Conservation (phyloP, 2,797 vertebrate species). For the Malacoctenus gilli region DNA sequence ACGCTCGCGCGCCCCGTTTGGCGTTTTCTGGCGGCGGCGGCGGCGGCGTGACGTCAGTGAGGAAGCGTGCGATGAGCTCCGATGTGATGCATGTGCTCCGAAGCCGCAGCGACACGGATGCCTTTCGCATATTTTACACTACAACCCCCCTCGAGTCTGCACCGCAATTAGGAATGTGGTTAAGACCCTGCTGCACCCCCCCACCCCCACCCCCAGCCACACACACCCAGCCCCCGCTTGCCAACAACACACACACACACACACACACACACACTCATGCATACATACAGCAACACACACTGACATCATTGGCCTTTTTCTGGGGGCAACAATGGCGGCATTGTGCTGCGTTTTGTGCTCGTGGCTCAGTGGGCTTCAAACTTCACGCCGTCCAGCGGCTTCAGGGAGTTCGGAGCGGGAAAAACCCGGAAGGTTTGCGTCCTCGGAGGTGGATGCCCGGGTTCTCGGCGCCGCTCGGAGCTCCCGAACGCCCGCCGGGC, state of each 20-base stretch:
- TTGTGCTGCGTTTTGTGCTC: conserved; percentile 57
- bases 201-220: conserved; percentile 5
- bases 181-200: conserved; percentile 23
- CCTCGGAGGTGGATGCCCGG: conserved; percentile 42
- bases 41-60: conserved; percentile 20
- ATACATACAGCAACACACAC: conserved; percentile 14
- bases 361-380: conserved; percentile 42
- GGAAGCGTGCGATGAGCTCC: conserved; percentile 26
- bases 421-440: conserved; percentile 46
- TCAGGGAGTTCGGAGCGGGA: conserved; percentile 14
- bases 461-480: too few species aligned
- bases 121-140: conserved; percentile 57
- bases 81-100: conserved; percentile 55
- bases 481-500: too few species aligned
- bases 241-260: conserved; percentile 5
- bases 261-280: conserved; percentile 12
- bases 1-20: too few species aligned
- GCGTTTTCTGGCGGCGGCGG: too few species aligned
- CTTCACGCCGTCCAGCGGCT: conserved; percentile 50
- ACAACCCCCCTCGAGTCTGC: conserved; percentile 50
- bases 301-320: conserved; percentile 26
- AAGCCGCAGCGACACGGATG: conserved; percentile 55
- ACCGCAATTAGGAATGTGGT: conserved; percentile 66
- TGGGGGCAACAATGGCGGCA: conserved; percentile 63
- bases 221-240: conserved; percentile 1